Conservation (phyloP, 2,888 invertebrate genomes). For the Stenoptilia bipunctidactyla region DNA sequence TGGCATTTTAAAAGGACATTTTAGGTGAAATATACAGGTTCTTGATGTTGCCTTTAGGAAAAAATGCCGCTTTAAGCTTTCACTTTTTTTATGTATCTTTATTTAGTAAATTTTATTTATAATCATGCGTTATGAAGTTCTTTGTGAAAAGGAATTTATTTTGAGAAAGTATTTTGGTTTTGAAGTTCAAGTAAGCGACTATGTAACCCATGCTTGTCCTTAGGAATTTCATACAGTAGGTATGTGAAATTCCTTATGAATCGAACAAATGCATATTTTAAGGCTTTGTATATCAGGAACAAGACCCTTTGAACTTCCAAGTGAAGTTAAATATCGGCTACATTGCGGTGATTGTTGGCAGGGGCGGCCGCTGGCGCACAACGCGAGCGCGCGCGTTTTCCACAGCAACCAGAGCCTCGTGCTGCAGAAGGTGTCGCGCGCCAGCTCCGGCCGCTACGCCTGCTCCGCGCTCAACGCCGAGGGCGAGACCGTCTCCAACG, state of each 20-base stretch:
- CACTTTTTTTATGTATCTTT: not conserved
- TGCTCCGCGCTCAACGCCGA: conserved; percentile 91
- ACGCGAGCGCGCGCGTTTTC: conserved; percentile 88
- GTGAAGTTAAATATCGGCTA: too few relatives aligned
- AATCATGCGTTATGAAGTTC: not conserved
- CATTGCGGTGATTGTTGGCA: conserved; percentile 37
- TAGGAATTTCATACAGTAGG: too few relatives aligned
- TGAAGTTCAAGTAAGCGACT: too few relatives aligned
- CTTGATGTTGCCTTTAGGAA: not conserved
- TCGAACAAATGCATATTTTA: too few relatives aligned
- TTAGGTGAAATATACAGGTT: not conserved
- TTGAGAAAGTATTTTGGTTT: not conserved
- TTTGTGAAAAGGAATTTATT: not conserved
- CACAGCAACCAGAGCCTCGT: conserved; percentile 94
- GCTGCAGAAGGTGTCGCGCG: conserved; percentile 88
- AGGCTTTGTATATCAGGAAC: too few relatives aligned
- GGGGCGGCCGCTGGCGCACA: conserved; percentile 86
- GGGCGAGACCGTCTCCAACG: conserved; percentile 90
- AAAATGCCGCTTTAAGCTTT: not conserved
- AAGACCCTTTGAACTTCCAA: too few relatives aligned
- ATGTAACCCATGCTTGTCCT: too few relatives aligned
- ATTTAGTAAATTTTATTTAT: too few relatives aligned
- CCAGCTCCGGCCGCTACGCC: conserved; percentile 88
- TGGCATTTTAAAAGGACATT: conserved; percentile 14
- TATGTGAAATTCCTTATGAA: too few relatives aligned